Conservation (phyloP, 2,888 invertebrate species). For the Apomyelois bistriatella region DNA sequence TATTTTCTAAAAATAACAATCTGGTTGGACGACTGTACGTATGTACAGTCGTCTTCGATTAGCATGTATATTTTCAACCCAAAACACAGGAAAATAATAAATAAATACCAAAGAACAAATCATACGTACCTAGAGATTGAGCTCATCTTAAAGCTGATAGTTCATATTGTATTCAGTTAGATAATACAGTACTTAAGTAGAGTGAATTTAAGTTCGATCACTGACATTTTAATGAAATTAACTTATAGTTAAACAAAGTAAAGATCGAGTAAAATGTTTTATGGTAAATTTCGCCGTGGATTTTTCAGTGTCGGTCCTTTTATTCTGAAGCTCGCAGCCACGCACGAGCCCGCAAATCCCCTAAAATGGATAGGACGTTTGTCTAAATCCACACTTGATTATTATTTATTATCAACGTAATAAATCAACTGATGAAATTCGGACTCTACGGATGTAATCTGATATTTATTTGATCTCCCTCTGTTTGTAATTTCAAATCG, state of each 20-base stretch:
- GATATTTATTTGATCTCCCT: conserved; percentile 23
- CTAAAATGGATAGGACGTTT: conserved; percentile 73
- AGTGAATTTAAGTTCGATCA: no score
- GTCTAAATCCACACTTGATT: conserved; percentile 70
- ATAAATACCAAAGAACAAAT: no score
- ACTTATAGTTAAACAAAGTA: background rate
- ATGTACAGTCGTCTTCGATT: no score
- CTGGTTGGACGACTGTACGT: no score
- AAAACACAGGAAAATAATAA: no score
- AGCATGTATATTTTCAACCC: no score
- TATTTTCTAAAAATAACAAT: no score
- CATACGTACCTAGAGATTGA: no score
- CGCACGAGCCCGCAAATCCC: conserved; percentile 63
- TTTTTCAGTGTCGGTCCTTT: conserved; percentile 35
- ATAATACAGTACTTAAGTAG: no score
- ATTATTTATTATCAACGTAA: conserved; percentile 72
- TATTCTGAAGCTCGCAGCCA: conserved; percentile 49
- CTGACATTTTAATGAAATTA: no score
- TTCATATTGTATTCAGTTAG: no score
- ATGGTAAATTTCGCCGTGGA: conserved; percentile 30
- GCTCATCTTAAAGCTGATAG: no score
- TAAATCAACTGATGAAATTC: conserved; percentile 54
- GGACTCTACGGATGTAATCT: conserved; percentile 32
- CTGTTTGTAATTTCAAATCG: background rate
- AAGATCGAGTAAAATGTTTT: conserved; percentile 22